phyloP scores from a whole-genome alignment of 2,797 vertebrate genomes.

The Ctenopoma kingsleyae region DNA sequence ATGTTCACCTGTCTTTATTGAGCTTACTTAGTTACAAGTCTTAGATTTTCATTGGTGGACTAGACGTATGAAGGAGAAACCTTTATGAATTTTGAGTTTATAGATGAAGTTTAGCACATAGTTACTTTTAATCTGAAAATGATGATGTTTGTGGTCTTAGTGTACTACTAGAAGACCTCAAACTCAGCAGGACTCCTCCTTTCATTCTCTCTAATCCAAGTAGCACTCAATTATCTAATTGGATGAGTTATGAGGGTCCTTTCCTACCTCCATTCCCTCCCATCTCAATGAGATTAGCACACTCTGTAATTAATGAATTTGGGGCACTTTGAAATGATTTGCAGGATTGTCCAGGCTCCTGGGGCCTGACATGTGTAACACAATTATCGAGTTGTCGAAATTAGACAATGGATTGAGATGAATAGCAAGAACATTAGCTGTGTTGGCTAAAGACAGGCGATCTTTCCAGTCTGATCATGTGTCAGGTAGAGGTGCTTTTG shows the following conservation, averaged over 20 bases:
- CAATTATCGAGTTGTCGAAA: slow-evolving; percentile 67
- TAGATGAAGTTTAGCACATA: background rate
- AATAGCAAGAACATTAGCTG: slow-evolving; percentile 36
- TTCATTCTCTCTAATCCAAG: slow-evolving; percentile 74
- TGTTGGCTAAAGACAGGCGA: slow-evolving; percentile 55
- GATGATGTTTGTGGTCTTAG: slow-evolving; percentile 24
- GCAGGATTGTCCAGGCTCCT: slow-evolving; percentile 56
- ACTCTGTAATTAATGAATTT: slow-evolving; percentile 80
- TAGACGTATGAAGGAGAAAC: background rate
- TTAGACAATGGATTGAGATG: slow-evolving; percentile 60
- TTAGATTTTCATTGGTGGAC: background rate
- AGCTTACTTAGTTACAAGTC: background rate
- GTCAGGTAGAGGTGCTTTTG: slow-evolving; percentile 4
- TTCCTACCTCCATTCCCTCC: slow-evolving; percentile 64
- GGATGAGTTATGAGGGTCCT: slow-evolving; percentile 80
- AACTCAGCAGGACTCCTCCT: slow-evolving; percentile 52
- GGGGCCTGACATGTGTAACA: slow-evolving; percentile 69
- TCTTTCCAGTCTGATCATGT: slow-evolving; percentile 16
- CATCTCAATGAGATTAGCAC: slow-evolving; percentile 81
- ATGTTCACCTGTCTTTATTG: background rate
- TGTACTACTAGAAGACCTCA: slow-evolving; percentile 33
- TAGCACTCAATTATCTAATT: slow-evolving; percentile 82
- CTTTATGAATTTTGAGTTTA: slow-evolving; percentile 25
- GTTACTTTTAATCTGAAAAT: slow-evolving; percentile 31
- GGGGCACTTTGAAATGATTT: slow-evolving; percentile 75